Evolutionary conservation across 2,797 vertebrate species (phyloP), one percentile per base, ranked within the genome.

Genomic region (Pseudocheirus occidentalis): DNA sequence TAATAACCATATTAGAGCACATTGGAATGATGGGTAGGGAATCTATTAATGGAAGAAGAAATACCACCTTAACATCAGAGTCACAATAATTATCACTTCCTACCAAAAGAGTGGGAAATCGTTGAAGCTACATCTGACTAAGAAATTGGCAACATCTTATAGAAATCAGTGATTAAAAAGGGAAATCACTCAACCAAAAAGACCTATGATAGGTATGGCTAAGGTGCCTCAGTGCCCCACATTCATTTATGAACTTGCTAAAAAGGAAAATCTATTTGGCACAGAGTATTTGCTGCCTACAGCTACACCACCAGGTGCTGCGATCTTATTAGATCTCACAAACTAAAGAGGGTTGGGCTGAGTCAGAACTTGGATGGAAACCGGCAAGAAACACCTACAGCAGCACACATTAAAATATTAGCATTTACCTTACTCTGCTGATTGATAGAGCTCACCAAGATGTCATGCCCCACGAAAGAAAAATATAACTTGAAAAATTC

Each of bases 251-350:
- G 58, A 95, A 95, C 93, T 95, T 96, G 52, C 58, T 95, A 90
- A 92, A 93, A 95, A 98, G 59, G 73, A 93, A 96, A 95, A 97
- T 92, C 87, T 10, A 97, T 94, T 96, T 97, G 94, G 96, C 94
- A 96, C 96, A 94, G 54, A 95, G 90, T 94, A 92, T 95, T 92
- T 97, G 97, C 95, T 96, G 96, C 96, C 97, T 94, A 52, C 55
- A 97, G 97, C 92, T 93, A 96, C 73, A 97, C 96, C 95, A 92
- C 91, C 90, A 52, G 50, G 73, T 91, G 90, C 92, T 96, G 55
- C 92, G 93, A 97, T 97, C 94, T 97, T 97, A 96, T 94, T 97
- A 96, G 93, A 97, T 94, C 93, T 96, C 81, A 93, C 81, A 95
- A 95, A 96, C 87, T 95, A 95, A 91, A 94, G 91, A 96, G 91